Evolutionary conservation across 2,888 invertebrate species (phyloP).

Genomic region (Dasypolia templi): DNA sequence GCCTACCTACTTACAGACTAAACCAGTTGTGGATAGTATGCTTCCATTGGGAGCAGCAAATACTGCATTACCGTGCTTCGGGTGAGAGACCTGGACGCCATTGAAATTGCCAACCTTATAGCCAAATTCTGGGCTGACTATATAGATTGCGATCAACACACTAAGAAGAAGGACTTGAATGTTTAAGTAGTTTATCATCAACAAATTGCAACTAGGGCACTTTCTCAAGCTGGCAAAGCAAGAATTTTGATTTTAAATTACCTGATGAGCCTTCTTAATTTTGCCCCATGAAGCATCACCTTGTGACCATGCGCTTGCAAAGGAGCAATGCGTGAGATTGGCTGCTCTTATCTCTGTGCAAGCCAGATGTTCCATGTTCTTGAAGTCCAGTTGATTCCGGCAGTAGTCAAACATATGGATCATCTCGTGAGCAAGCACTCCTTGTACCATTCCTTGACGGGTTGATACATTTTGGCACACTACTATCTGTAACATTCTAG

Average conservation of each 20-base stretch:
- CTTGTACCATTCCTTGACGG: slow-evolving; percentile 93
- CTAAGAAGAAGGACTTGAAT: too few relatives aligned
- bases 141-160: too few relatives aligned
- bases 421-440: slow-evolving; percentile 97
- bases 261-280: slow-evolving; percentile 94
- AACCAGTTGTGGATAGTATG: not conserved
- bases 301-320: slow-evolving; percentile 94
- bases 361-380: slow-evolving; percentile 97
- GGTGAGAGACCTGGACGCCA: not conserved
- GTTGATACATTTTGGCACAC: slow-evolving; percentile 96
- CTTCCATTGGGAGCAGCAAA: not conserved
- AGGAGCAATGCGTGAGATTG: slow-evolving; percentile 97
- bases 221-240: not conserved
- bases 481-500: slow-evolving; percentile 93
- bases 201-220: not conserved
- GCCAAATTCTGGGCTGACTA: not conserved
- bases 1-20: not conserved
- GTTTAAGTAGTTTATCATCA: too few relatives aligned
- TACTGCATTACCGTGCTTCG: not conserved
- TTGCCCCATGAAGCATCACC: slow-evolving; percentile 94
- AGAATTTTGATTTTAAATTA: slow-evolving; percentile 73
- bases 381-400: slow-evolving; percentile 96
- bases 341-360: slow-evolving; percentile 99
- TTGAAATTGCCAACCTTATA: not conserved
- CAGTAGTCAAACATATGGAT: slow-evolving; percentile 99